Conservation (phyloP, 1,140 invertebrate genomes). For the Zaprionus capensis region DNA sequence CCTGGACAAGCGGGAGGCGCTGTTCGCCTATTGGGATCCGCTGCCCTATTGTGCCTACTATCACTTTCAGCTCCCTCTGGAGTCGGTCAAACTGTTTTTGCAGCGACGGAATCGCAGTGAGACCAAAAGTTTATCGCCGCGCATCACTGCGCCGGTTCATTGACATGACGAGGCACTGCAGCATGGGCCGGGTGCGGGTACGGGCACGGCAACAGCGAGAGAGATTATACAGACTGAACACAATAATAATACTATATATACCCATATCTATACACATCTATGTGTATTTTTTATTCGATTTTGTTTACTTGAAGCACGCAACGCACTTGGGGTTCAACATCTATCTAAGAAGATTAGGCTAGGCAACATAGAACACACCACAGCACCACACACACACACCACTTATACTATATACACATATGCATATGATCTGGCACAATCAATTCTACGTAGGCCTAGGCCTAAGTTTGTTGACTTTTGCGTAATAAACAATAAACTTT, state of each 20-base stretch:
- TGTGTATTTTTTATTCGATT: conserved; percentile 52
- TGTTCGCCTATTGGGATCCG: conserved; percentile 93
- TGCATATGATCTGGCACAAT: conserved; percentile 30
- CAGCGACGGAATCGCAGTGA: conserved; percentile 73
- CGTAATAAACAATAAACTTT: conserved; percentile 55
- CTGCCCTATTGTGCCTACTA: conserved; percentile 93
- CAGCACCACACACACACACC: background rate
- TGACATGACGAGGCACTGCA: conserved; percentile 65
- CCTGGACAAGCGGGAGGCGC: conserved; percentile 89
- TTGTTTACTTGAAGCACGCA: conserved; percentile 63
- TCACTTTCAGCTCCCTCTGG: conserved; percentile 90
- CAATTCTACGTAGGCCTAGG: conserved; percentile 27
- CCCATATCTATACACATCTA: conserved; percentile 25
- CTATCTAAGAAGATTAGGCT: conserved; percentile 73
- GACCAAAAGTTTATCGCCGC: conserved; percentile 79
- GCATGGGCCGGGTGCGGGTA: conserved; percentile 20
- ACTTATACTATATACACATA: conserved; percentile 22
- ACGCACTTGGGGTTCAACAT: conserved; percentile 73
- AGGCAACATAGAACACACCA: conserved; percentile 47
- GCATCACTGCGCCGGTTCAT: conserved; percentile 80
- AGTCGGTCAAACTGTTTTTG: conserved; percentile 85
- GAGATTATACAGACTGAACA: conserved; percentile 78
- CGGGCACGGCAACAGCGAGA: conserved; percentile 41
- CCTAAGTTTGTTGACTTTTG: conserved; percentile 44
- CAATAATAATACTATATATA: conserved; percentile 52